A percentile compares a stretch with the other conserved stretches of the same genome.
Conservation (phyloP, 2,797 vertebrate genomes). For the Gymnothorax javanicus region DNA sequence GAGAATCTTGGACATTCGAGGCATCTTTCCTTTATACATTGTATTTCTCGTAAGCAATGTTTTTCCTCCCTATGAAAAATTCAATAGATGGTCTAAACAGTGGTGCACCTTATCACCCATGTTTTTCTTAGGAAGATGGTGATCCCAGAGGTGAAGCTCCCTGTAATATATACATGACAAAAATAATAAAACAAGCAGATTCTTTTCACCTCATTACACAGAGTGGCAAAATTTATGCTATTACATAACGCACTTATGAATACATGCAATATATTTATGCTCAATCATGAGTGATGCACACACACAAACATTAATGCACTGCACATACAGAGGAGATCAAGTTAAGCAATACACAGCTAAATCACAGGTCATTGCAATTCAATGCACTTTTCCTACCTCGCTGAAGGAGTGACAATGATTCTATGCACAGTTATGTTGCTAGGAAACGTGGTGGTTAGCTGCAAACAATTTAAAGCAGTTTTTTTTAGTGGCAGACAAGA, state of each 20-base stretch:
- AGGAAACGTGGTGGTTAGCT: slow-evolving; percentile 63
- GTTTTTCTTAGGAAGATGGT: neutral
- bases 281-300: neutral
- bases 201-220: neutral
- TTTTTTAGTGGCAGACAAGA: neutral
- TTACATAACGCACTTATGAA: neutral
- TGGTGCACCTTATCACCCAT: neutral
- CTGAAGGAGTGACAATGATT: slow-evolving; percentile 48
- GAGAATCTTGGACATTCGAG: neutral
- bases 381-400: slow-evolving; percentile 53
- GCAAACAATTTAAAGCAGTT: slow-evolving; percentile 34
- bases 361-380: neutral
- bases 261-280: neutral
- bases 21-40: neutral
- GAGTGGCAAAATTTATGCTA: neutral
- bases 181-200: neutral
- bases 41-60: neutral
- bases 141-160: neutral
- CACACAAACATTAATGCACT: neutral
- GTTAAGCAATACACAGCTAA: neutral
- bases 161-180: neutral
- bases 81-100: neutral
- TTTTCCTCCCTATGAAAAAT: neutral
- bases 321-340: neutral
- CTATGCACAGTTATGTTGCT: slow-evolving; percentile 44